A percentile compares a stretch with the other conserved stretches of the same genome.
These are phyloP conservation scores for Smutsia temminckii DNA, from an alignment of 2,797 vertebrate genomes.

Conservation along the genomic window DNA sequence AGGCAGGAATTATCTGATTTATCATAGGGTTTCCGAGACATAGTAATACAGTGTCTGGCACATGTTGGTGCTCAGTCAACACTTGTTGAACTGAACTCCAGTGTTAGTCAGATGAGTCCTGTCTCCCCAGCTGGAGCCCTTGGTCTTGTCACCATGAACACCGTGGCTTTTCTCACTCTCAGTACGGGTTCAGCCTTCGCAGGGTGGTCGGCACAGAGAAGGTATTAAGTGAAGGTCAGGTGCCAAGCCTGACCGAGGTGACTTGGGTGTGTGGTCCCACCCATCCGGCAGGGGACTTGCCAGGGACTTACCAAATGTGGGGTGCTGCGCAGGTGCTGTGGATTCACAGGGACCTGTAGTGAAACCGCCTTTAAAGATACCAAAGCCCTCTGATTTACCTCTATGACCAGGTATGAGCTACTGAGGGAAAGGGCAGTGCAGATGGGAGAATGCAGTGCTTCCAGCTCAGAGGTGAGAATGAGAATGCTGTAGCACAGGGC, in stretches of 20 bases:
- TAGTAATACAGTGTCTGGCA: not conserved
- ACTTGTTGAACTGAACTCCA: not conserved
- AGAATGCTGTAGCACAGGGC: too few relatives aligned
- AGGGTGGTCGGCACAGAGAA: not conserved
- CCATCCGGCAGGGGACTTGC: not conserved
- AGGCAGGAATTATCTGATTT: not conserved
- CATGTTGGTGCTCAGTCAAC: not conserved
- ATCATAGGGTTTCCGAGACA: not conserved
- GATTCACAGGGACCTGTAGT: not conserved
- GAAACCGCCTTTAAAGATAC: not conserved
- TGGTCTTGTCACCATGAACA: not conserved
- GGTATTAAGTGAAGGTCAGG: not conserved
- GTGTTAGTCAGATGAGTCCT: rapidly evolving
- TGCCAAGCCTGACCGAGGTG: not conserved
- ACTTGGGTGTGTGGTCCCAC: too few relatives aligned
- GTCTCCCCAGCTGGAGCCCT: not conserved
- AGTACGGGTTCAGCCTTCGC: not conserved
- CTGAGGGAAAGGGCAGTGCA: not conserved
- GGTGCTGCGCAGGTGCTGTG: too few relatives aligned
- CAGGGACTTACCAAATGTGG: rapidly evolving
- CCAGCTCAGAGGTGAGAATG: not conserved
- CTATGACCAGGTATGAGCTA: not conserved
- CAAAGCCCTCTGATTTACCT: not conserved
- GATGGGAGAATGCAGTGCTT: too few relatives aligned
- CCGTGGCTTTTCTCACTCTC: not conserved